Evolutionary conservation across 2,113 vertebrate genomes (phyloP), one percentile per base, ranked within the genome.

Genomic region (Xenopus borealis): DNA sequence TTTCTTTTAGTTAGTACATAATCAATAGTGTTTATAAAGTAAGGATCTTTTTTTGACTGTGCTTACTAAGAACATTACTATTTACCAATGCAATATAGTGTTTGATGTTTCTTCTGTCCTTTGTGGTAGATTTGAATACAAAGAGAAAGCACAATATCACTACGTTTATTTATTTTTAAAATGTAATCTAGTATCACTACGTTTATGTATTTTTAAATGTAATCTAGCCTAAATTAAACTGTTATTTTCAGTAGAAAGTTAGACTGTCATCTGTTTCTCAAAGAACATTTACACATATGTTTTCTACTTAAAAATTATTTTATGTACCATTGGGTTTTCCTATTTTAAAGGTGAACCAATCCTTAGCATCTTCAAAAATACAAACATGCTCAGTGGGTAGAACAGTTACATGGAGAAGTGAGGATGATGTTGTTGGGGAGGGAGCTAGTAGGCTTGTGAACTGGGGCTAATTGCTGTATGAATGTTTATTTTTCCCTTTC

Each of bases 101-200:
- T 40, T 40, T 40, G 33, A 40, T 45, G 9, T 62, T 64, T 58
- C 18, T 46, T 23, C 30, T 61, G 55, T 47, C 30, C 62, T 45
- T 17, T 57, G 30, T 59, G 66, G 68, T n/a, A 13, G 65, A 69
- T 53, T 45, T 73, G 64, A 78, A 33, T 66, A 69, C 62, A 69
- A 62, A 16, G 53, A 62, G 12, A 62, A 27, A 27, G 23, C 23
- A 27, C 23, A 27, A 3, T 27, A 27, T 27, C 3, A 27, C 1
- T 27, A 1, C 23, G 3, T 27, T 27, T 27, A 27, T 27, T 27
- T 27, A 27, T 27, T 27, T 27, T 27, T 2, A 2, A 27, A 27
- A 27, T 27, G 2, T 27, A 27, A 27, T 27, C 23, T n/a, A n/a
- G n/a, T n/a, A n/a, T n/a, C n/a, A n/a, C 40, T 20, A 57, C 52